These are phyloP conservation scores for Drosophila colorata DNA, from an alignment of 2,888 invertebrate genomes.

Conservation along the genomic window DNA sequence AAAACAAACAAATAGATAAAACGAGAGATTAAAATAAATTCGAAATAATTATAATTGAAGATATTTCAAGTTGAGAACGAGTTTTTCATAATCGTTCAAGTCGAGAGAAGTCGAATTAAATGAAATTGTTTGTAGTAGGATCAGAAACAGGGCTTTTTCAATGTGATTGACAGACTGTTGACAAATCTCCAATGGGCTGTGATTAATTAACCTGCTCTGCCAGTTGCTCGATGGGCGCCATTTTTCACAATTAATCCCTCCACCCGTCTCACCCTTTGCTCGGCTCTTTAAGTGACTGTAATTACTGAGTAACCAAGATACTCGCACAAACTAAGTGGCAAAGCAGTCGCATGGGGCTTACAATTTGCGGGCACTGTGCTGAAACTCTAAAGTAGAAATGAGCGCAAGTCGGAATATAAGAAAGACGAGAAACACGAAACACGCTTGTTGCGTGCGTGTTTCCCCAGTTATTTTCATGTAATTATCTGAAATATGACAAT, in stretches of 20 bases:
- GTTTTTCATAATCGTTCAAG: background rate
- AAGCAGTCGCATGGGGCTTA: background rate
- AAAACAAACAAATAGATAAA: background rate
- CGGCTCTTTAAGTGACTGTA: constrained; percentile 1
- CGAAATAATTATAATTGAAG: background rate
- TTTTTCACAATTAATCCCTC: constrained; percentile 2
- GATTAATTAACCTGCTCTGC: constrained; percentile 17
- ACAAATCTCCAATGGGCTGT: constrained; percentile 15
- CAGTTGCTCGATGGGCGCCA: background rate
- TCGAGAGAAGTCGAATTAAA: background rate
- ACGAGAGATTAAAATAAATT: background rate
- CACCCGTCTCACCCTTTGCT: background rate
- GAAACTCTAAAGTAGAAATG: background rate
- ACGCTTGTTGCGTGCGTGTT: too few relatives aligned
- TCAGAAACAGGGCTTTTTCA: background rate
- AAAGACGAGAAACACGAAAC: too few relatives aligned
- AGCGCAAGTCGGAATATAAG: too few relatives aligned
- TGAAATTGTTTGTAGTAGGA: background rate
- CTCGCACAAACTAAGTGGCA: background rate
- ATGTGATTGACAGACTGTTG: constrained; percentile 24
- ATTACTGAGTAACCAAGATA: constrained; percentile 4
- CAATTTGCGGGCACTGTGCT: background rate
- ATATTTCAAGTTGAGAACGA: background rate
- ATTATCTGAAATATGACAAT: too few relatives aligned
- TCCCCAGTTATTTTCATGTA: too few relatives aligned